Base-by-base conservation (phyloP, 92 coral and sea anemone species). In the Porites cylindrica region DNA sequence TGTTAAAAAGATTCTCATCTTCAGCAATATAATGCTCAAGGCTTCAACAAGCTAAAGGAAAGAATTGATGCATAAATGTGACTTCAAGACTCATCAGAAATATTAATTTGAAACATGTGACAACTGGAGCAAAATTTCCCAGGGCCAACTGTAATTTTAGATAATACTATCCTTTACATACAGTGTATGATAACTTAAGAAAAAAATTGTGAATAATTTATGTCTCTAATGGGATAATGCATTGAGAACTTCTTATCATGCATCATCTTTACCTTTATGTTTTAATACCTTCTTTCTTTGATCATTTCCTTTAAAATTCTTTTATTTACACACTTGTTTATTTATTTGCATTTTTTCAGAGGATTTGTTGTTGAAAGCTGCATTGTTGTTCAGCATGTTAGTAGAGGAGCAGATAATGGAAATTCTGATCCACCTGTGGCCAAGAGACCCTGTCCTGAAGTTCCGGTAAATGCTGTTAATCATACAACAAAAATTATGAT, bases 381-480 rank as follows among this genome's bases (percentile, higher is more conserved):
- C 62, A 91, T 96, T 84, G 97, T 95, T 58, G 99, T 96, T 68
- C 88, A 82, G 70, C 96, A 96, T 85, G 92, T 95, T 54, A 93
- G 95, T 17, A 72, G 75, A 65, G 72, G 82, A 9, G 10, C 89
- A 21, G 85, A 68, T 6, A 86, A 84, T 74, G 75, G 76, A 38
- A 38, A 38, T 63, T 87, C 79, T 23, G 81, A 87, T 50, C 86
- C 95, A 78, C 98, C 98, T 14, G 82, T 82, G 59, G 90, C 98
- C 62, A 96, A 93, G 82, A 77, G 91, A 72, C 98, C 98, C 2
- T 93, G 93, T 62, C 89, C 85, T 58, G 86, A 89, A 29, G 43
- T 91, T 23, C 79, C 89, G 95, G 98, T 92, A 66, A 52, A 86
- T 81, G 8, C 32, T 38, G 7, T 38, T 38, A 38, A 38, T 38